phyloP scores from a whole-genome alignment of 2,797 vertebrate genomes.

The Sebastes umbrosus region DNA sequence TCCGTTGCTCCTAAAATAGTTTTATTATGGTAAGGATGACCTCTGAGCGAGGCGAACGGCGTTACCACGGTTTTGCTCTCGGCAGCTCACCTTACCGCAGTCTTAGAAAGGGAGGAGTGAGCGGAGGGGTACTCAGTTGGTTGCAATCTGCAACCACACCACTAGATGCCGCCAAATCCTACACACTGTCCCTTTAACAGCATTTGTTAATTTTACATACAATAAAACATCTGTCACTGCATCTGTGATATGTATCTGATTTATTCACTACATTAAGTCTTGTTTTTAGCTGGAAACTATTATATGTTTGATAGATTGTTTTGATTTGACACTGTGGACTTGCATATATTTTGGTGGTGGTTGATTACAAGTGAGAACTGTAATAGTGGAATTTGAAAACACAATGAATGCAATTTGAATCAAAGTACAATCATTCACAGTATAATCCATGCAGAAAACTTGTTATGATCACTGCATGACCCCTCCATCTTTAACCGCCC shows the following conservation, averaged over 20 bases:
- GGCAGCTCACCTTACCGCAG: no score
- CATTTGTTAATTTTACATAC: neutral
- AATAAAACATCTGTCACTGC: neutral
- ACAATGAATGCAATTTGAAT: neutral
- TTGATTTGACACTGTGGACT: neutral
- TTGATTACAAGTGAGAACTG: neutral
- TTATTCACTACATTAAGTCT: neutral
- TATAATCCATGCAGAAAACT: neutral
- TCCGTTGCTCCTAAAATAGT: no score
- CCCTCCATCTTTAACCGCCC: neutral
- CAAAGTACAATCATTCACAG: neutral
- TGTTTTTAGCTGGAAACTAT: neutral
- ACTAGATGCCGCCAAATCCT: no score
- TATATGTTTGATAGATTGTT: neutral
- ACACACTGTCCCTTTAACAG: no score
- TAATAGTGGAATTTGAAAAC: neutral
- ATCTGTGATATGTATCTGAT: neutral
- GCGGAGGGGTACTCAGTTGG: no score
- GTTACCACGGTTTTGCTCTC: no score
- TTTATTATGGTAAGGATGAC: no score
- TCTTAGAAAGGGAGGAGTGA: no score
- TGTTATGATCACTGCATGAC: neutral
- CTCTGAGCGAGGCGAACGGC: no score
- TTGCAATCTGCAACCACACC: no score
- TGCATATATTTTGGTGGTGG: neutral